A percentile compares a stretch with the other conserved stretches of the same genome.
Evolutionary conservation across 2,888 invertebrate genomes (phyloP).

Genomic region (Ophion ellenae): DNA sequence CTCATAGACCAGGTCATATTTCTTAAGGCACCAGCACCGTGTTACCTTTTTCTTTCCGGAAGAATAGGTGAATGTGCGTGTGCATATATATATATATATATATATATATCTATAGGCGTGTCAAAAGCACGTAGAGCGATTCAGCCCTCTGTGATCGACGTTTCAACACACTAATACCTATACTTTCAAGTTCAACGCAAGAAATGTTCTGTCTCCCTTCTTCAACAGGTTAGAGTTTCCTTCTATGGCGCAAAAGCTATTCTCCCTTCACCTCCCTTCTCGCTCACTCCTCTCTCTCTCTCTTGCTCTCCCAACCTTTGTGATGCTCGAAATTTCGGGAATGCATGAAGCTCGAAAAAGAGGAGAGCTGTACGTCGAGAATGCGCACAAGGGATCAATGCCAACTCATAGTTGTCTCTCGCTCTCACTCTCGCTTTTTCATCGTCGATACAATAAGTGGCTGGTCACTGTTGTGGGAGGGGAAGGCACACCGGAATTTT

Average conservation of each 20-base stretch:
- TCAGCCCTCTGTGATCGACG: not conserved
- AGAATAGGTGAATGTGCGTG: constrained; percentile 5
- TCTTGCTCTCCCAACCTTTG: not conserved
- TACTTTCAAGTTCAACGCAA: not conserved
- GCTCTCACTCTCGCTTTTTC: not conserved
- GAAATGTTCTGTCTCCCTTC: not conserved
- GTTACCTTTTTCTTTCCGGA: constrained; percentile 41
- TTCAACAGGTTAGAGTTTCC: constrained; percentile 35
- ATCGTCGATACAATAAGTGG: constrained; percentile 1
- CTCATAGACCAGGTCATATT: constrained; percentile 52
- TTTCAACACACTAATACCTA: not conserved
- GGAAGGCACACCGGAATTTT: not conserved
- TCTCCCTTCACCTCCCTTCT: not conserved
- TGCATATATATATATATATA: not conserved
- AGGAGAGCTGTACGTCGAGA: not conserved
- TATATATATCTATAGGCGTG: not conserved
- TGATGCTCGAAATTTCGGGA: constrained; percentile 6
- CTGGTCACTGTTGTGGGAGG: constrained; percentile 2
- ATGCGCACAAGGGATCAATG: not conserved
- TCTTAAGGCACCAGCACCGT: constrained; percentile 51
- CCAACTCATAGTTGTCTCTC: constrained; percentile 1
- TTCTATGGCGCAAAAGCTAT: not conserved
- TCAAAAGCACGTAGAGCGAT: too few species aligned
- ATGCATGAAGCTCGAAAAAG: constrained; percentile 17
- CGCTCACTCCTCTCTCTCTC: too few species aligned